These are phyloP conservation scores for Calycopis cecrops DNA, from an alignment of 1,140 invertebrate genomes.

Conservation along the genomic window DNA sequence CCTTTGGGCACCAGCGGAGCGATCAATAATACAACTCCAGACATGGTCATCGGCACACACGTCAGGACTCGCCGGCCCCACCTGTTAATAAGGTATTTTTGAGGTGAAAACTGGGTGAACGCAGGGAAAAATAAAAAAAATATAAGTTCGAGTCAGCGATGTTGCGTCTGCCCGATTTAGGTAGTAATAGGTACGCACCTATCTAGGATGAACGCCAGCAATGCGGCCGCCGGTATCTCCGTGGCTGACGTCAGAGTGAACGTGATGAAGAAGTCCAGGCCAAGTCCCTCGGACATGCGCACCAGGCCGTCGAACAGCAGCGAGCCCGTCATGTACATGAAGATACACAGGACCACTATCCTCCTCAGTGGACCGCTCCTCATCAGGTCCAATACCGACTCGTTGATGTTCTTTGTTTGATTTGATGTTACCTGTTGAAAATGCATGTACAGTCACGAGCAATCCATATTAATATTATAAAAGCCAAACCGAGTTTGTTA, in stretches of 20 bases:
- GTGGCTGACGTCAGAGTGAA: slow-evolving; percentile 82
- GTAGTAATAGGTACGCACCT: slow-evolving; percentile 61
- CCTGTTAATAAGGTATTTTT: slow-evolving; percentile 29
- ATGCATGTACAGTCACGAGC: too few species aligned
- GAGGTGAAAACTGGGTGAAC: too few species aligned
- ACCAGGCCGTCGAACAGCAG: slow-evolving; percentile 83
- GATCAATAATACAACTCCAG: slow-evolving; percentile 41
- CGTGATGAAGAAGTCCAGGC: slow-evolving; percentile 80
- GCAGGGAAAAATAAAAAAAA: too few species aligned
- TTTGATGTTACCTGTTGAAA: slow-evolving; percentile 51
- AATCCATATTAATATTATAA: too few species aligned
- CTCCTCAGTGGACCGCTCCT: slow-evolving; percentile 74
- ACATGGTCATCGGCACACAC: slow-evolving; percentile 39
- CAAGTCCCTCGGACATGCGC: slow-evolving; percentile 78
- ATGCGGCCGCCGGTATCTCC: slow-evolving; percentile 81
- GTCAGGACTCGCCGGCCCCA: slow-evolving; percentile 53
- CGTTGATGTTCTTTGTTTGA: slow-evolving; percentile 47
- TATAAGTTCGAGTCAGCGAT: too few species aligned
- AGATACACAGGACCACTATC: slow-evolving; percentile 75
- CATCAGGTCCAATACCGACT: slow-evolving; percentile 76
- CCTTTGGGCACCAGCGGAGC: slow-evolving; percentile 56
- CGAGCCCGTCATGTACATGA: slow-evolving; percentile 77
- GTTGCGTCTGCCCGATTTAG: too few species aligned
- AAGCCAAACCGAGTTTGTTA: too few species aligned
- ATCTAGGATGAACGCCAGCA: slow-evolving; percentile 80